Evolutionary conservation across 2,888 invertebrate species (phyloP).

Genomic region (Timema podura): DNA sequence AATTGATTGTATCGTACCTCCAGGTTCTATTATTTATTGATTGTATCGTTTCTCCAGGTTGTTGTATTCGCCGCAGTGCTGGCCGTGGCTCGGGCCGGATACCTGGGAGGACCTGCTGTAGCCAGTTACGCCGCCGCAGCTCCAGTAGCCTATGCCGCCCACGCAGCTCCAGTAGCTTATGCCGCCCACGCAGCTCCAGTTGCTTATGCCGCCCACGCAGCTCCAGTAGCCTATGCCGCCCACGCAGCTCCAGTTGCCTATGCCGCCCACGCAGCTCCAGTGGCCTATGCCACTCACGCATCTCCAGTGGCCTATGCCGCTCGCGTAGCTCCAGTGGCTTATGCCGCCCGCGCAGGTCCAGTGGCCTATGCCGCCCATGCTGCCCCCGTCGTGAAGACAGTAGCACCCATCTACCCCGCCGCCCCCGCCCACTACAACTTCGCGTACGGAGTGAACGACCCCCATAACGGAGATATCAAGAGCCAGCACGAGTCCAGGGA

Average conservation of each 20-base stretch:
- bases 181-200: slow-evolving; percentile 20
- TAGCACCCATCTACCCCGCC: slow-evolving; percentile 22
- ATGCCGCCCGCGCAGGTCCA: slow-evolving; percentile 24
- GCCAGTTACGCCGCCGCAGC: slow-evolving; percentile 24
- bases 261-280: slow-evolving; percentile 14
- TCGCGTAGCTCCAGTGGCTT: slow-evolving; percentile 39
- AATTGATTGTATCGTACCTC: too few relatives aligned
- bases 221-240: too few relatives aligned
- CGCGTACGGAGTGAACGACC: slow-evolving; percentile 20
- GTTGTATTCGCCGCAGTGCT: slow-evolving; percentile 33
- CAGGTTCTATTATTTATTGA: too few relatives aligned
- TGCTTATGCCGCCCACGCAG: too few relatives aligned
- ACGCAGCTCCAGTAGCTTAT: slow-evolving; percentile 16
- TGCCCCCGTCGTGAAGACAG: slow-evolving; percentile 15
- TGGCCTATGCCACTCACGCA: slow-evolving; percentile 18
- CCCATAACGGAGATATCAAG: slow-evolving; percentile 22
- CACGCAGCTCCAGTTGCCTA: too few relatives aligned
- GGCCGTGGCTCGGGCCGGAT: slow-evolving; percentile 29
- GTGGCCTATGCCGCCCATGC: slow-evolving; percentile 20
- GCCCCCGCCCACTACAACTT: slow-evolving; percentile 22
- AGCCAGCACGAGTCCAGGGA: slow-evolving; percentile 20
- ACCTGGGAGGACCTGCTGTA: slow-evolving; percentile 18
- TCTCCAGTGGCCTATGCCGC: slow-evolving; percentile 30
- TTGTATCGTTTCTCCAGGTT: too few relatives aligned
- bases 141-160: slow-evolving; percentile 21